phyloP scores from a whole-genome alignment of 2,113 vertebrate genomes.

The Aspidoscelis tigris region DNA sequence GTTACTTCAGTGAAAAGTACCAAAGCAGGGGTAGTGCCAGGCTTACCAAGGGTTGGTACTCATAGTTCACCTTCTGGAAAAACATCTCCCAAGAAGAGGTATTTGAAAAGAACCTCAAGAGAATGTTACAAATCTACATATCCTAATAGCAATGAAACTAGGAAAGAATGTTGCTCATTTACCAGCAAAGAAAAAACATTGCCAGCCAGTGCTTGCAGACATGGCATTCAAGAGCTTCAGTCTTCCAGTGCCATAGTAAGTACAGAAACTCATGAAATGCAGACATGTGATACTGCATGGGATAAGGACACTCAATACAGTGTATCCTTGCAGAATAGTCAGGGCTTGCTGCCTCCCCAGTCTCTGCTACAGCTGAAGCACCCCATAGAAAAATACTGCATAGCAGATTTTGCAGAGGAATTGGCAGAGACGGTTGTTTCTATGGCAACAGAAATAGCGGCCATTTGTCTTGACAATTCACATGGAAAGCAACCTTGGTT shows the following conservation, averaged over 20 bases:
- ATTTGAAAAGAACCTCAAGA: constrained; percentile 54
- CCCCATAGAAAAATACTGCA: constrained; percentile 80
- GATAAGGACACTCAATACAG: constrained; percentile 73
- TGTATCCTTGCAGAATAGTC: constrained; percentile 75
- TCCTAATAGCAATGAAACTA: constrained; percentile 42
- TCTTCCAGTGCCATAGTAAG: constrained; percentile 35
- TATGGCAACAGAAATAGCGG: constrained; percentile 98
- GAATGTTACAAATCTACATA: constrained; percentile 58
- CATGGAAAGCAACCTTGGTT: constrained; percentile 97
- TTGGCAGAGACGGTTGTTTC: constrained; percentile 94
- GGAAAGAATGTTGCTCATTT: constrained; percentile 55
- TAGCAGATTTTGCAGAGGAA: constrained; percentile 94
- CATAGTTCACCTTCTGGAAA: constrained; percentile 32
- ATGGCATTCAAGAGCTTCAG: constrained; percentile 60
- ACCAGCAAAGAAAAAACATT: constrained; percentile 53
- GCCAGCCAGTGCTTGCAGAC: constrained; percentile 33
- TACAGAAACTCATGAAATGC: constrained; percentile 64
- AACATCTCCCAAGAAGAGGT: constrained; percentile 63
- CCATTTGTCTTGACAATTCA: constrained; percentile 96
- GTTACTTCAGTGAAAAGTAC: constrained; percentile 26
- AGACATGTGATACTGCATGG: constrained; percentile 42
- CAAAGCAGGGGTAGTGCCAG: neutral
- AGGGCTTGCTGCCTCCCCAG: constrained; percentile 73
- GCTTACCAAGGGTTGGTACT: constrained; percentile 27
- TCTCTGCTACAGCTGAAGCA: constrained; percentile 73